phyloP scores from a whole-genome alignment of 2,797 vertebrate genomes.

The Acrocephalus scirpaceus region DNA sequence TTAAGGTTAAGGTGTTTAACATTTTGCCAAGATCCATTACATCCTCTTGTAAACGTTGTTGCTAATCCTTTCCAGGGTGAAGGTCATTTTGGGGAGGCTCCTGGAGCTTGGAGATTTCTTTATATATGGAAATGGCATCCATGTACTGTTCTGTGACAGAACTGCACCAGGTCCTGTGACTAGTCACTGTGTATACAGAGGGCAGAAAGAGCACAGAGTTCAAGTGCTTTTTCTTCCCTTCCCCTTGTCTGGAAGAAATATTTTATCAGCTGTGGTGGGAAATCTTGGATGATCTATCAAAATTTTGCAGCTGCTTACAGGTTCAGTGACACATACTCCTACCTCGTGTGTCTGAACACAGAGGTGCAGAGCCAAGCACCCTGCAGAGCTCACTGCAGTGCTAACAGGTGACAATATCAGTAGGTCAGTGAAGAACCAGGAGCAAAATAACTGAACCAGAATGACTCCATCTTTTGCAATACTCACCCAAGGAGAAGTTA shows the following conservation, averaged over 20 bases:
- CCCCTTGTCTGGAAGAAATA: not conserved
- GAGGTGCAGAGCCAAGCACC: not conserved
- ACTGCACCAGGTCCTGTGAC: not conserved
- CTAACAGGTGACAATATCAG: not conserved
- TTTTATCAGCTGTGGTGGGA: not conserved
- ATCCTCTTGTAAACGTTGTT: not conserved
- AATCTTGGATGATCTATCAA: not conserved
- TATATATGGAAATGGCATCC: not conserved
- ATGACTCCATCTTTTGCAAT: not conserved
- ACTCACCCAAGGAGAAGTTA: not conserved
- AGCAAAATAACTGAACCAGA: not conserved
- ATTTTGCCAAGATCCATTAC: not conserved
- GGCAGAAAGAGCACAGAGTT: not conserved
- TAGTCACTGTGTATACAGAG: not conserved
- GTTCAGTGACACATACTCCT: not conserved
- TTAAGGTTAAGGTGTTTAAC: not conserved
- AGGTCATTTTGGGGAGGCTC: not conserved
- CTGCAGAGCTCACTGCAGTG: not conserved
- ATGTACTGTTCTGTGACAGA: not conserved
- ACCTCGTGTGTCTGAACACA: not conserved
- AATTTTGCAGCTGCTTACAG: not conserved
- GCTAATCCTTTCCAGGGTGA: not conserved
- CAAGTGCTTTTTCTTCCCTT: not conserved
- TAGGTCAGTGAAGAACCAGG: not conserved
- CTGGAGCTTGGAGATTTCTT: accelerated